A percentile compares a stretch with the other conserved stretches of the same genome.
Evolutionary conservation across 2,888 invertebrate species (phyloP).

Genomic region (Cerastis rubricosa): DNA sequence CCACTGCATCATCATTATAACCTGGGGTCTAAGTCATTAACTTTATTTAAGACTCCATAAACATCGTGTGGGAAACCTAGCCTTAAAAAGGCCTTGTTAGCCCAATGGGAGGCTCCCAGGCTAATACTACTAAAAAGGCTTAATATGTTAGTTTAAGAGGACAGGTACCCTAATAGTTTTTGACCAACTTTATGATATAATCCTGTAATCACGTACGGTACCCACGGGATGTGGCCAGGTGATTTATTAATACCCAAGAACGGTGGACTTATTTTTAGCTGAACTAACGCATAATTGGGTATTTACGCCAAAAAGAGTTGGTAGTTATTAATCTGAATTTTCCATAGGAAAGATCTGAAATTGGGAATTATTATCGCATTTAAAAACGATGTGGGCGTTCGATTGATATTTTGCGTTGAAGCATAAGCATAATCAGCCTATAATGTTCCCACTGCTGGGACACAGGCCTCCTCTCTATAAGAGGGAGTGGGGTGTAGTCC

Average conservation of each 20-base stretch:
- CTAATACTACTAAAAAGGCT: constrained; percentile 30
- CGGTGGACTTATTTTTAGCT: constrained; percentile 1
- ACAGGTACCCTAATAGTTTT: constrained; percentile 3
- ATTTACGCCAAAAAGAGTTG: neutral
- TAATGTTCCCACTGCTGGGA: no score
- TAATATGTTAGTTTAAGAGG: constrained; percentile 12
- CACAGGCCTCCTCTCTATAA: no score
- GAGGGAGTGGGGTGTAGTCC: no score
- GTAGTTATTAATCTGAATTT: neutral
- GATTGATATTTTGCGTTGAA: neutral
- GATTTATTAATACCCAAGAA: constrained; percentile 29
- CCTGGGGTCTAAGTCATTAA: neutral
- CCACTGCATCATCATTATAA: neutral
- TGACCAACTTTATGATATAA: constrained; percentile 25
- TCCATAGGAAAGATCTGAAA: neutral
- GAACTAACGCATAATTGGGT: constrained; percentile 16
- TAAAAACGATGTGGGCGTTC: neutral
- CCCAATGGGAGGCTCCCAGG: neutral
- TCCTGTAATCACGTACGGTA: constrained; percentile 3
- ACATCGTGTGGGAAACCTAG: neutral
- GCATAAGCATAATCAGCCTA: no score
- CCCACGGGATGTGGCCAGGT: constrained; percentile 10
- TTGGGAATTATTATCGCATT: neutral
- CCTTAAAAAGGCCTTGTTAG: neutral
- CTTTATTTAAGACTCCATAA: constrained; percentile 23